Evolutionary conservation across 2,113 vertebrate species (phyloP).

Genomic region (Corydoras sp.): DNA sequence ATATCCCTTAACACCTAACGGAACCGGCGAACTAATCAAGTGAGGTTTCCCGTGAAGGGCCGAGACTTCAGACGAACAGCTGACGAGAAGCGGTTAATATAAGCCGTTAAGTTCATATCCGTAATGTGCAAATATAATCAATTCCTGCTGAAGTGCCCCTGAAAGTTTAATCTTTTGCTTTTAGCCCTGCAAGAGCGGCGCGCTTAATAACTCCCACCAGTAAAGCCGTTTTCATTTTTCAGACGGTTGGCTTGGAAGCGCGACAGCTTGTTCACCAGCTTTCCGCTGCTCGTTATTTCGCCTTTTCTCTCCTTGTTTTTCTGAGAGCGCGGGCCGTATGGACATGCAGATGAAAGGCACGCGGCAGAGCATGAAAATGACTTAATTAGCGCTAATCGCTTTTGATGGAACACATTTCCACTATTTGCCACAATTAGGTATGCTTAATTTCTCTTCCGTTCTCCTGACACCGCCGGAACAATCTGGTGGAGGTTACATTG

Average conservation of each 20-base stretch:
- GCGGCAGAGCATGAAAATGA: constrained; percentile 67
- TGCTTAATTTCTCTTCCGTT: constrained; percentile 56
- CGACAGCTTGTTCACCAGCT: constrained; percentile 32
- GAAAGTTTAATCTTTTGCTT: neutral
- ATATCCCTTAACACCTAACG: no score
- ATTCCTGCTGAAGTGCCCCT: neutral
- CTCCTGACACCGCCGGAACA: constrained; percentile 53
- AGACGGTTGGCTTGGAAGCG: constrained; percentile 10
- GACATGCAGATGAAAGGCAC: constrained; percentile 58
- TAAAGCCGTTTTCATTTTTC: constrained; percentile 30
- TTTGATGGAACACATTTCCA: constrained; percentile 69
- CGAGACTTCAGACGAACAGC: no score
- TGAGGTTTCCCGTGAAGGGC: no score
- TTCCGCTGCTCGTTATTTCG: constrained; percentile 40
- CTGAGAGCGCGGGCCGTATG: constrained; percentile 49
- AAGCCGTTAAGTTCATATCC: neutral
- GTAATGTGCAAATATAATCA: neutral
- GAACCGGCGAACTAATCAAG: no score
- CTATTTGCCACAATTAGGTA: constrained; percentile 66
- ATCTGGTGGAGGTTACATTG: constrained; percentile 54
- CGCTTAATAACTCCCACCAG: constrained; percentile 39
- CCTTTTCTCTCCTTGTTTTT: constrained; percentile 45
- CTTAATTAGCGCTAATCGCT: constrained; percentile 71
- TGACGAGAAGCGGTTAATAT: neutral
- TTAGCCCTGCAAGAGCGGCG: neutral